These are phyloP conservation scores for Naja naja DNA, from an alignment of 2,113 vertebrate genomes.

Conservation along the genomic window DNA sequence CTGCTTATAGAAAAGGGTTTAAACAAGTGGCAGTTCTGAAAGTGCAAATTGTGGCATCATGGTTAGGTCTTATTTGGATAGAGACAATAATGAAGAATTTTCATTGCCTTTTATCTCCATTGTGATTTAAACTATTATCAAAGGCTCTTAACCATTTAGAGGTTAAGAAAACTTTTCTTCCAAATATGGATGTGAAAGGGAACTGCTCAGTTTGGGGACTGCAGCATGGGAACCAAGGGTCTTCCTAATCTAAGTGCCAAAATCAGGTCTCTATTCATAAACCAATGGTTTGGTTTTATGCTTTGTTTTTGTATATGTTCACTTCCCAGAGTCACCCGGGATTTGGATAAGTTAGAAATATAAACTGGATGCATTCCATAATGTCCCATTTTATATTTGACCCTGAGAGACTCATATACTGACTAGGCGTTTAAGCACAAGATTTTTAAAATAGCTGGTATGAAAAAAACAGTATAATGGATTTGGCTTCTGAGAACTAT, in stretches of 20 bases:
- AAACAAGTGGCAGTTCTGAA: too few relatives aligned
- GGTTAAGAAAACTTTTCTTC: neutral
- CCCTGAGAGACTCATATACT: neutral
- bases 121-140: neutral
- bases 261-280: neutral
- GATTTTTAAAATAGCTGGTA: neutral
- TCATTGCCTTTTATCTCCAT: neutral
- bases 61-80: neutral
- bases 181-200: neutral
- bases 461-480: neutral
- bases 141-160: neutral
- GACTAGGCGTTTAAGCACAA: neutral
- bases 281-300: neutral
- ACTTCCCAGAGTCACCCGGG: neutral
- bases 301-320: neutral
- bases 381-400: neutral
- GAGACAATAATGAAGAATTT: neutral
- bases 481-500: neutral
- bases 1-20: neutral
- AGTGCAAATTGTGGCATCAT: neutral
- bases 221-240: neutral
- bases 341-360: neutral
- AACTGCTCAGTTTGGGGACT: neutral
- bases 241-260: neutral
- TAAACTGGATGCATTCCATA: neutral